phyloP scores from a whole-genome alignment of 2,888 invertebrate genomes.

The Lutraria lutraria region DNA sequence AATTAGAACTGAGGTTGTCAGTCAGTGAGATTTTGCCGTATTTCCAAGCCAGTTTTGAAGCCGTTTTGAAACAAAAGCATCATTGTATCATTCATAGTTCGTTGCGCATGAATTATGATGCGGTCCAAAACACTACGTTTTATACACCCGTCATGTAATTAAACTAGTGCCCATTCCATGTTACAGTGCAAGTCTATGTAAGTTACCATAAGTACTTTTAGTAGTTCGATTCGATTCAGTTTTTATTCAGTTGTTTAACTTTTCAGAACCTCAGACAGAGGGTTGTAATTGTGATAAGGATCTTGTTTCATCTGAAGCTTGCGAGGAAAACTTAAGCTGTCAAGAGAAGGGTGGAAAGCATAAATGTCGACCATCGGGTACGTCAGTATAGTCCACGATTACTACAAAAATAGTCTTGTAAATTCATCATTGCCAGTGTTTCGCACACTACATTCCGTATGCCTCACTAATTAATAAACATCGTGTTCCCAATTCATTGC shows the following conservation, averaged over 20 bases:
- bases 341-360: not conserved
- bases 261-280: not conserved
- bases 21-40: no score
- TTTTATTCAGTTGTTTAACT: not conserved
- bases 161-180: no score
- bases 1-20: no score
- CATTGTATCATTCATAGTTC: no score
- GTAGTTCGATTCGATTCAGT: not conserved
- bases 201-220: not conserved
- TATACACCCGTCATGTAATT: not conserved
- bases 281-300: constrained; percentile 7
- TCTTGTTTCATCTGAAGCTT: constrained; percentile 18
- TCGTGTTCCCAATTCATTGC: not conserved
- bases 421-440: not conserved
- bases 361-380: not conserved
- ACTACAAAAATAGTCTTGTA: not conserved
- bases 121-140: not conserved
- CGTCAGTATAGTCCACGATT: not conserved
- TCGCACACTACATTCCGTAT: not conserved
- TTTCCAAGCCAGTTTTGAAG: no score
- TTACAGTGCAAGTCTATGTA: not conserved
- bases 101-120: no score
- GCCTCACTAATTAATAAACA: not conserved
- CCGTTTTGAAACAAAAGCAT: no score
- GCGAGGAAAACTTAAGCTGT: constrained; percentile 9